A percentile compares a stretch with the other conserved stretches of the same genome.
Evolutionary conservation across 2,797 vertebrate genomes (phyloP).

Genomic region (Podargus strigoides): DNA sequence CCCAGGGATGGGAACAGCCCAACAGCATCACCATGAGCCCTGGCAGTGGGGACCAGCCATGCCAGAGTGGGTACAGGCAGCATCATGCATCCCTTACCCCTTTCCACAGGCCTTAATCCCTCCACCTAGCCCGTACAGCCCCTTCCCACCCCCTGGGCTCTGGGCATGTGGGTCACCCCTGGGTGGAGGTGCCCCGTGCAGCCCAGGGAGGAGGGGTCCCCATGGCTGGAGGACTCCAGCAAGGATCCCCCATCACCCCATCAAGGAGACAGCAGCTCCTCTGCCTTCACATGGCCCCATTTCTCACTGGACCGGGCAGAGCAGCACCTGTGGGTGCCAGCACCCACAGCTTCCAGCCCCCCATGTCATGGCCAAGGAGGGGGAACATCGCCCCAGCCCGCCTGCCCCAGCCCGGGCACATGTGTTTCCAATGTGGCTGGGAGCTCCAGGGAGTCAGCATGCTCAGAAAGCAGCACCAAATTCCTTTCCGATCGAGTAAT

Average conservation of each 20-base stretch:
- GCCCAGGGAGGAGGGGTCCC: not conserved
- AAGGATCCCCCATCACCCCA: not conserved
- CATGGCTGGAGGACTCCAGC: rapidly evolving
- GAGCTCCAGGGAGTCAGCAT: constrained; percentile 61
- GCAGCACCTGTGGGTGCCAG: not conserved
- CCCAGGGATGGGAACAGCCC: not conserved
- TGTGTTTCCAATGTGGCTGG: constrained; percentile 70
- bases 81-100: not conserved
- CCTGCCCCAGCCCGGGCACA: constrained; percentile 25
- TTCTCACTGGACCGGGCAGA: not conserved
- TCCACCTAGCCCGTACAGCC: not conserved
- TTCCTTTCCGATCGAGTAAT: constrained; percentile 72
- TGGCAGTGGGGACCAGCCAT: not conserved
- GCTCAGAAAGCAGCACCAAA: constrained; percentile 65
- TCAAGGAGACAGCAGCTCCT: rapidly evolving
- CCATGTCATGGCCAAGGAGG: rapidly evolving
- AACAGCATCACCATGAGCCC: not conserved
- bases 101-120: not conserved
- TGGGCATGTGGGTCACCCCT: not conserved
- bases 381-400: not conserved
- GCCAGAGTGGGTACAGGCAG: not conserved
- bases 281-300: not conserved
- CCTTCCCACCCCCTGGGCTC: not conserved
- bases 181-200: not conserved
- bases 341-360: not conserved